Conservation (phyloP, 2,797 vertebrate species). For the Xenops minutus region DNA sequence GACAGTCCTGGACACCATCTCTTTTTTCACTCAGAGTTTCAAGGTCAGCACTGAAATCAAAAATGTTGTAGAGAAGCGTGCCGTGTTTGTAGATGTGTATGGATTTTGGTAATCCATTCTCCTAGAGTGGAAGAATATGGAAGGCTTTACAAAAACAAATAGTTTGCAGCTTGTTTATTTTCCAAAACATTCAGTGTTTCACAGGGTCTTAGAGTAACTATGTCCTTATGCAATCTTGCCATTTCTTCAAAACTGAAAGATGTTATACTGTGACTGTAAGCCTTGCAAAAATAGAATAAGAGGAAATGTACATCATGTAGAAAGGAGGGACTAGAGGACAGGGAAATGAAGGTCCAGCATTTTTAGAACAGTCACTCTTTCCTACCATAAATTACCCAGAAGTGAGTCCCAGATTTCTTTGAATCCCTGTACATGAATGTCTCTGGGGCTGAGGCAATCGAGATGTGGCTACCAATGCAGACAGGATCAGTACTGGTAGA, state of each 20-base stretch:
- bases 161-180: not conserved
- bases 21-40: slow-evolving; percentile 90
- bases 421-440: not conserved
- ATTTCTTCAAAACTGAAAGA: not conserved
- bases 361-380: not conserved
- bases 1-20: slow-evolving; percentile 89
- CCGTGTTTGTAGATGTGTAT: not conserved
- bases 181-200: not conserved
- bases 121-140: not conserved
- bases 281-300: not conserved
- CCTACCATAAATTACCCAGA: not conserved
- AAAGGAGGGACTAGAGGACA: not conserved
- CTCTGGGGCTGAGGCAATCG: not conserved
- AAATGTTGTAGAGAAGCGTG: not conserved
- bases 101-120: not conserved
- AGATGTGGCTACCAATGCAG: not conserved
- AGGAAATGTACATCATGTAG: not conserved
- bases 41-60: slow-evolving; percentile 80
- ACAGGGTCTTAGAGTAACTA: not conserved
- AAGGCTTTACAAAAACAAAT: not conserved
- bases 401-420: not conserved
- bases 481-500: not conserved
- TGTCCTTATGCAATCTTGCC: not conserved
- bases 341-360: not conserved
- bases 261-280: not conserved